Percentiles rank a stretch among this genome's conserved stretches.
These are phyloP conservation scores for Gobio occitaniae DNA, from an alignment of 2,797 vertebrate genomes.

Conservation along the genomic window DNA sequence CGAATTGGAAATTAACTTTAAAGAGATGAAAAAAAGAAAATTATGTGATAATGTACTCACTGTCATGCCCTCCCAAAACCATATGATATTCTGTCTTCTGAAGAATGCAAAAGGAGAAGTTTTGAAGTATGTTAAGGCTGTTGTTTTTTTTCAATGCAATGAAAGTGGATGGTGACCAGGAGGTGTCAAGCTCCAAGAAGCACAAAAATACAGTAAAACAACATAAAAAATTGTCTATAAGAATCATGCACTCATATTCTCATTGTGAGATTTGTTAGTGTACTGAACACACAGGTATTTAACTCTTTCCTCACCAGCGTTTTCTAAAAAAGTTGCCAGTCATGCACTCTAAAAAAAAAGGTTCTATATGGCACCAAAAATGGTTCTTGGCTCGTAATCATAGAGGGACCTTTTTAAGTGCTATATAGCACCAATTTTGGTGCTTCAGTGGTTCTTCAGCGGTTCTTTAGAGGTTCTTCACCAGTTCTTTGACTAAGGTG, in stretches of 20 bases:
- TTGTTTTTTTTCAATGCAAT: not conserved
- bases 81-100: not conserved
- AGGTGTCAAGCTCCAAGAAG: not conserved
- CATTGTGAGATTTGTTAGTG: not conserved
- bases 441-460: too few relatives aligned
- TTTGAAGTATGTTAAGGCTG: not conserved
- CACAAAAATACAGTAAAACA: not conserved
- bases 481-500: too few relatives aligned
- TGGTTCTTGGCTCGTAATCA: too few relatives aligned
- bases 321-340: too few relatives aligned
- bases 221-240: not conserved
- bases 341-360: too few relatives aligned
- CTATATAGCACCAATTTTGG: too few relatives aligned
- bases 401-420: too few relatives aligned
- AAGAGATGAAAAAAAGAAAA: not conserved
- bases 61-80: not conserved
- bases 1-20: constrained; percentile 8
- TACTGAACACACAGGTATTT: too few relatives aligned
- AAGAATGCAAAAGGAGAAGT: not conserved
- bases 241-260: not conserved
- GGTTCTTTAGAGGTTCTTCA: too few relatives aligned
- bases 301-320: too few relatives aligned
- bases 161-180: not conserved
- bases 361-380: too few relatives aligned
- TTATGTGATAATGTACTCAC: not conserved